Percentiles rank a stretch among this genome's conserved stretches.
These are phyloP conservation scores for Acleris cristana DNA, from an alignment of 2,888 invertebrate species.

Conservation along the genomic window DNA sequence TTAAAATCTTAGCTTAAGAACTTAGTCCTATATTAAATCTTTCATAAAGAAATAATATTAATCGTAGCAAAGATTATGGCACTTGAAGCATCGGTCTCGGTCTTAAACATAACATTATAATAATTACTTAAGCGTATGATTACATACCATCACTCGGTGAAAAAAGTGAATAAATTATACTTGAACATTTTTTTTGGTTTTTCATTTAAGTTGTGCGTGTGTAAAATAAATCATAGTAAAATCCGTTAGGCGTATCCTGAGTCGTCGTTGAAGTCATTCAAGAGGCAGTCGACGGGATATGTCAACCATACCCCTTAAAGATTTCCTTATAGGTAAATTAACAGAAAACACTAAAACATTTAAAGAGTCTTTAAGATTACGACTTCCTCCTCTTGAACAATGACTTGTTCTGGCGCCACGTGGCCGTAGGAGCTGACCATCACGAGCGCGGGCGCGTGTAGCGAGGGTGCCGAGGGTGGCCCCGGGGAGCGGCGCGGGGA, in stretches of 20 bases:
- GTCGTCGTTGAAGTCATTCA: slow-evolving; percentile 52
- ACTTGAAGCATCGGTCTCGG: slow-evolving; percentile 73
- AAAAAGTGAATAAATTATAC: slow-evolving; percentile 53
- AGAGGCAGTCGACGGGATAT: slow-evolving; percentile 24
- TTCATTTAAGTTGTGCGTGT: slow-evolving; percentile 65
- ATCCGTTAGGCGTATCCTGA: slow-evolving; percentile 68
- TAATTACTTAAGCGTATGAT: slow-evolving; percentile 44
- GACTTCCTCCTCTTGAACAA: slow-evolving; percentile 74
- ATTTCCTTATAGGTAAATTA: slow-evolving; percentile 27
- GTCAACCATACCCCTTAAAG: slow-evolving; percentile 13
- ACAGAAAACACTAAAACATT: slow-evolving; percentile 41
- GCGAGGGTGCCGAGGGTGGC: slow-evolving; percentile 63
- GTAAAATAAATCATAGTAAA: slow-evolving; percentile 51
- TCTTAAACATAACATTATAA: slow-evolving; percentile 51
- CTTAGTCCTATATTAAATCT: slow-evolving; percentile 32
- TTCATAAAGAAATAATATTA: slow-evolving; percentile 39
- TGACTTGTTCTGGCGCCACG: slow-evolving; percentile 68
- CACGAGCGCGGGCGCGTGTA: slow-evolving; percentile 57
- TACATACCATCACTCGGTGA: slow-evolving; percentile 55
- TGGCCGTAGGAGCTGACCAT: slow-evolving; percentile 69
- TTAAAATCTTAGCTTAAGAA: slow-evolving; percentile 26
- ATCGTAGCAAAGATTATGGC: slow-evolving; percentile 65
- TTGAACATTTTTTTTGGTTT: slow-evolving; percentile 57
- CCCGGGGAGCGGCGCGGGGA: slow-evolving; percentile 70
- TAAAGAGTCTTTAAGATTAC: slow-evolving; percentile 69